phyloP scores from a whole-genome alignment of 1,140 invertebrate species.

The Penaeus japonicus region DNA sequence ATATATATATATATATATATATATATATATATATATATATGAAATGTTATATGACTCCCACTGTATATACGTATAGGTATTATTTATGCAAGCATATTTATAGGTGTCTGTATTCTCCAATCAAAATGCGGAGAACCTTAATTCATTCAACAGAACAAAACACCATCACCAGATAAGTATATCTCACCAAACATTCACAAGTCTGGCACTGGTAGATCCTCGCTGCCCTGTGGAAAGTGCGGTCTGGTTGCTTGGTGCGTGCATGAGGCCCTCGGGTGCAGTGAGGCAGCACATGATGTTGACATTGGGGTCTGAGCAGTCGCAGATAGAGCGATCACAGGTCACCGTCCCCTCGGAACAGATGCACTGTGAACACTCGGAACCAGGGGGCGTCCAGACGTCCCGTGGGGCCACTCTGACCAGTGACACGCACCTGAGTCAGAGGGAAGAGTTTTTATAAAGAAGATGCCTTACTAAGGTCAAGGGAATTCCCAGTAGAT shows the following conservation, averaged over 20 bases:
- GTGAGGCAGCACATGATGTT: conserved; percentile 75
- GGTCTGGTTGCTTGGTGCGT: conserved; percentile 80
- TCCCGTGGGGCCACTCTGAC: conserved; percentile 70
- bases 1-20: too few relatives aligned
- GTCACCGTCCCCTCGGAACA: conserved; percentile 72
- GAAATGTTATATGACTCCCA: too few relatives aligned
- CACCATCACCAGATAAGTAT: not conserved
- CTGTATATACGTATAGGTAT: too few relatives aligned
- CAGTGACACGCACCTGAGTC: conserved; percentile 71
- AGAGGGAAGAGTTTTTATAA: not conserved
- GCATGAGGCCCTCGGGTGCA: conserved; percentile 71
- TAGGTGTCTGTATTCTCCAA: not conserved
- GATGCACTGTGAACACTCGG: conserved; percentile 71
- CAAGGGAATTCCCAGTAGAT: too few relatives aligned
- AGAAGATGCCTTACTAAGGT: not conserved
- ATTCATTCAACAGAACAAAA: not conserved
- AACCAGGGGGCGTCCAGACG: conserved; percentile 65
- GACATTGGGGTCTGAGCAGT: conserved; percentile 67
- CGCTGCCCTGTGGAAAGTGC: conserved; percentile 80
- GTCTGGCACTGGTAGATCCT: conserved; percentile 89
- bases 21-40: too few relatives aligned
- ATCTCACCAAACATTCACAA: conserved; percentile 83
- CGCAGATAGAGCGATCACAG: conserved; percentile 71
- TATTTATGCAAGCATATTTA: too few relatives aligned
- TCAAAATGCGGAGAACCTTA: too few relatives aligned